Conservation (phyloP, 2,888 invertebrate species). For the Seira musarum region DNA sequence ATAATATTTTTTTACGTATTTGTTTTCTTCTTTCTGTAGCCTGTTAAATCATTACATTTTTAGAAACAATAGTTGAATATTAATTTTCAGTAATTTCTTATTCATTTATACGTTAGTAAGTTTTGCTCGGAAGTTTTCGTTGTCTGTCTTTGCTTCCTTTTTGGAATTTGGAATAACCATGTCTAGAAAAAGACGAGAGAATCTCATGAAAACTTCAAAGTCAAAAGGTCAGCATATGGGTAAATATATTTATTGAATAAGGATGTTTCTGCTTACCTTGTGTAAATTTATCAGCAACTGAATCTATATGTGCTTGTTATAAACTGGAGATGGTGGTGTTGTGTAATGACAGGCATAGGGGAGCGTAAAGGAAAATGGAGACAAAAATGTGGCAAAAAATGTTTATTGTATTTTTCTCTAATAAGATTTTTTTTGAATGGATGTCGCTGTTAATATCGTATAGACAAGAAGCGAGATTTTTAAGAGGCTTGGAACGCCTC, state of each 20-base stretch:
- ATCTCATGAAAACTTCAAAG: too few relatives aligned
- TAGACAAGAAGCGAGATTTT: not conserved
- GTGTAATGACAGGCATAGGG: not conserved
- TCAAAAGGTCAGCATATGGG: not conserved
- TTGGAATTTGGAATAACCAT: slow-evolving; percentile 23
- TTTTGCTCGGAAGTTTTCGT: slow-evolving; percentile 55
- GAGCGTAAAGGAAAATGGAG: not conserved
- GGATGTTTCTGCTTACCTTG: not conserved
- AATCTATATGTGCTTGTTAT: not conserved
- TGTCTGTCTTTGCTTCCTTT: slow-evolving; percentile 52
- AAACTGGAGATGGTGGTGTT: not conserved
- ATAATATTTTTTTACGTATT: not conserved
- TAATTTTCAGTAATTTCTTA: slow-evolving; percentile 9
- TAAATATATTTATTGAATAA: not conserved
- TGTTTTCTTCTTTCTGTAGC: not conserved
- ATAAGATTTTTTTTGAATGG: not conserved
- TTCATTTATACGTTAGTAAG: not conserved
- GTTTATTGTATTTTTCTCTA: not conserved
- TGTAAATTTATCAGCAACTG: not conserved
- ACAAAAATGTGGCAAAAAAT: not conserved
- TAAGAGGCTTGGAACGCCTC: slow-evolving; percentile 55
- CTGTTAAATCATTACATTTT: not conserved
- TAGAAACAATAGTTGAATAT: not conserved
- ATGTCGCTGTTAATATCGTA: not conserved
- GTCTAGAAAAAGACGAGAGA: slow-evolving; percentile 25